These are phyloP conservation scores for Plebejus argus DNA, from an alignment of 2,888 invertebrate genomes.

Conservation along the genomic window DNA sequence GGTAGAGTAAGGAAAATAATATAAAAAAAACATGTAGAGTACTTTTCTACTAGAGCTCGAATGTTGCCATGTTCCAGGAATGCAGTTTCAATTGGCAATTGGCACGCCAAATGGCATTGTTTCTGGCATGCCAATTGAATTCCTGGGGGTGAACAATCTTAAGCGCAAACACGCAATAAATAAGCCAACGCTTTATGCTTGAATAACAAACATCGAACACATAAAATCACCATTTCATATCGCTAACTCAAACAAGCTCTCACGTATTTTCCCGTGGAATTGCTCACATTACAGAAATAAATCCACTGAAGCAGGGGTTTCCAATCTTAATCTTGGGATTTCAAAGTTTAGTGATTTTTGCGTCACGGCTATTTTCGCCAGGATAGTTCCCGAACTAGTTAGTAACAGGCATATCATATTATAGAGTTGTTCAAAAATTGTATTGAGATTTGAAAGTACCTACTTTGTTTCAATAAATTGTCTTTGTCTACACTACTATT, in stretches of 20 bases:
- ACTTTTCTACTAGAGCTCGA: background rate
- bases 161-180: conserved; percentile 23
- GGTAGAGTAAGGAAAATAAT: too few relatives aligned
- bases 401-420: too few relatives aligned
- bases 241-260: conserved; percentile 10
- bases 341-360: background rate
- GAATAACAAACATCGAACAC: conserved; percentile 24
- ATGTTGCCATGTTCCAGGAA: background rate
- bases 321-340: background rate
- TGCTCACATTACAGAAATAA: conserved; percentile 19
- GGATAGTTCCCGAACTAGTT: too few relatives aligned
- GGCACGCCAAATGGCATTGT: background rate
- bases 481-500: too few relatives aligned
- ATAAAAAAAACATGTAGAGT: too few relatives aligned
- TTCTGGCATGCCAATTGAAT: conserved; percentile 16
- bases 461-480: too few relatives aligned
- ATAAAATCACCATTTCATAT: conserved; percentile 27
- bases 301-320: background rate
- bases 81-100: background rate
- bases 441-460: too few relatives aligned
- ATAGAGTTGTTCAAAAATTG: too few relatives aligned
- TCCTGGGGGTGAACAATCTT: conserved; percentile 1
- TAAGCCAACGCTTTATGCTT: conserved; percentile 11
- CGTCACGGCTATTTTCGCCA: too few relatives aligned
- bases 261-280: background rate